Percentiles rank a stretch among this genome's conserved stretches.
These are phyloP conservation scores for Pipistrellus nathusii DNA, from an alignment of 2,797 vertebrate species.

Conservation along the genomic window DNA sequence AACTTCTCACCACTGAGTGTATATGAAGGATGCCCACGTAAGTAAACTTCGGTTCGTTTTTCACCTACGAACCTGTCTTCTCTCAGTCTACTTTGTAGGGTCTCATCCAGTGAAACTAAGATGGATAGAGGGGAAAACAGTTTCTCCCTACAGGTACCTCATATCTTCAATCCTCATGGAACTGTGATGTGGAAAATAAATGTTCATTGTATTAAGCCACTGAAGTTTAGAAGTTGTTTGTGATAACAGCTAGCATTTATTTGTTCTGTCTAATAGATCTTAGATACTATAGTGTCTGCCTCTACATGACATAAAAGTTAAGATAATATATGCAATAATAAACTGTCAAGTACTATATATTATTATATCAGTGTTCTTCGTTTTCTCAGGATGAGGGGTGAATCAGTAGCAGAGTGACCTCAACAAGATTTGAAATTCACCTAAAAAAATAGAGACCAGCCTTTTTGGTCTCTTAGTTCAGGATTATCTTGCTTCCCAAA, in stretches of 20 bases:
- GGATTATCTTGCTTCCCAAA: background rate
- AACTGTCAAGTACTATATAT: background rate
- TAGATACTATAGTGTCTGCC: background rate
- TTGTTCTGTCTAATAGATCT: background rate
- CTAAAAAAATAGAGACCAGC: background rate
- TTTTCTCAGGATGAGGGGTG: background rate
- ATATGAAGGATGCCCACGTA: background rate
- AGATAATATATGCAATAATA: background rate
- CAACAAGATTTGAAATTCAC: background rate
- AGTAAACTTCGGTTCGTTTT: background rate
- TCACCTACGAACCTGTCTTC: background rate
- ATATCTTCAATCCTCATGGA: background rate
- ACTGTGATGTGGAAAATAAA: background rate
- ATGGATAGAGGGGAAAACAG: background rate
- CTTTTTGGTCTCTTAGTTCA: background rate
- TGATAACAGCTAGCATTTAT: background rate
- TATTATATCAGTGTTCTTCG: background rate
- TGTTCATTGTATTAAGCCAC: background rate
- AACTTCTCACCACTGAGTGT: background rate
- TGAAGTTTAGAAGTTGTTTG: background rate
- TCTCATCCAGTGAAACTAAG: background rate
- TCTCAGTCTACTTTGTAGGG: background rate
- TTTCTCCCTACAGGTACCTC: background rate
- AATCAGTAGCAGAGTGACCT: background rate
- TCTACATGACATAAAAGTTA: background rate